Evolutionary conservation across 2,797 vertebrate genomes (phyloP).

Genomic region (Helostoma temminkii): DNA sequence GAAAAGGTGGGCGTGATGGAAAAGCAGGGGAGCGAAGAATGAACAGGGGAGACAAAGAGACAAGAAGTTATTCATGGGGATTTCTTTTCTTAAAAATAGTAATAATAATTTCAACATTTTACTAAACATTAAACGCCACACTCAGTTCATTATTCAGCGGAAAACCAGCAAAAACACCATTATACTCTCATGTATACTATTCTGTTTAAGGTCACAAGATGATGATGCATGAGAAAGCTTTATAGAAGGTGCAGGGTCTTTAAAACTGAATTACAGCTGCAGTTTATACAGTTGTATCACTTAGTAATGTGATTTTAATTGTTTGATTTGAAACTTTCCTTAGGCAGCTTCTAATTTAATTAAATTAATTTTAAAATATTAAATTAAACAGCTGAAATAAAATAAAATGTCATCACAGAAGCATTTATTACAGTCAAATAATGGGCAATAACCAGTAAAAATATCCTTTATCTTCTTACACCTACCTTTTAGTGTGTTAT

Average conservation of each 20-base stretch:
- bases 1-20: slow-evolving; percentile 56
- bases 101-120: background rate
- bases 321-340: background rate
- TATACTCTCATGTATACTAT: background rate
- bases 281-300: background rate
- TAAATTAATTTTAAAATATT: slow-evolving; percentile 1
- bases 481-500: background rate
- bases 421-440: background rate
- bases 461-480: background rate
- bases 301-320: background rate
- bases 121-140: background rate
- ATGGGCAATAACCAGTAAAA: background rate
- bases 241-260: background rate
- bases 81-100: slow-evolving; percentile 9
- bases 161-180: background rate
- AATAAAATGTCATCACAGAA: background rate
- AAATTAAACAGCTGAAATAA: background rate
- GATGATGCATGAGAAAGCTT: too few relatives aligned
- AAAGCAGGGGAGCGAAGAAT: slow-evolving; percentile 41
- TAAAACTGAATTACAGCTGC: slow-evolving; percentile 8
- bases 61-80: slow-evolving; percentile 66
- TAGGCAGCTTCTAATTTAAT: background rate
- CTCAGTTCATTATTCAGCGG: slow-evolving; percentile 13
- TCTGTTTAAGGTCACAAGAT: slow-evolving; percentile 1
- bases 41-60: slow-evolving; percentile 52